Evolutionary conservation across 2,888 invertebrate species (phyloP).

Genomic region (Catocala sponsa): DNA sequence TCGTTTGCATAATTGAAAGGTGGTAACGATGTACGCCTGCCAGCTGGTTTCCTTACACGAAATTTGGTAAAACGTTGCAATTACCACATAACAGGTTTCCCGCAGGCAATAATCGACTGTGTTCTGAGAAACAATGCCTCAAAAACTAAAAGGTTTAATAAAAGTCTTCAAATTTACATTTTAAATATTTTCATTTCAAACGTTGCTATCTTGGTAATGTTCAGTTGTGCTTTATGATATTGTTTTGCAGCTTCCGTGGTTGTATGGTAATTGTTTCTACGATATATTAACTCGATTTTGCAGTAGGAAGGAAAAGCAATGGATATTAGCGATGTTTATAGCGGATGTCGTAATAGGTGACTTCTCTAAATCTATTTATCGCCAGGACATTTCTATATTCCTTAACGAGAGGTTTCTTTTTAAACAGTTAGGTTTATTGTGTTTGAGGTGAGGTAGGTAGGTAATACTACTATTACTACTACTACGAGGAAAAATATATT

Average conservation of each 20-base stretch:
- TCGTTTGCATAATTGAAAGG: constrained; percentile 24
- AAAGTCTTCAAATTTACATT: neutral
- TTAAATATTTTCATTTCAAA: constrained; percentile 2
- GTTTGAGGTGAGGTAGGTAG: too few species aligned
- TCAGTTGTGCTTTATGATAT: constrained; percentile 7
- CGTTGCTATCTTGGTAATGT: neutral
- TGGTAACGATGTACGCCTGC: constrained; percentile 40
- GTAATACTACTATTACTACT: too few species aligned
- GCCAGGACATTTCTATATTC: too few species aligned
- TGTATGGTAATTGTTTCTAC: constrained; percentile 25
- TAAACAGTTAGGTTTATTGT: too few species aligned
- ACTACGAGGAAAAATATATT: too few species aligned
- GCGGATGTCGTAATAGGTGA: too few species aligned
- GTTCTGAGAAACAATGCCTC: constrained; percentile 11
- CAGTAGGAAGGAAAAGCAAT: constrained; percentile 12
- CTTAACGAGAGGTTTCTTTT: too few species aligned
- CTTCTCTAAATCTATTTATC: too few species aligned
- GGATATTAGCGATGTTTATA: constrained; percentile 5
- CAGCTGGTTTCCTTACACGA: constrained; percentile 38
- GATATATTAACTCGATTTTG: constrained; percentile 16
- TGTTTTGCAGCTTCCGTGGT: constrained; percentile 2
- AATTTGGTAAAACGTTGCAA: constrained; percentile 35
- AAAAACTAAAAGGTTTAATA: neutral
- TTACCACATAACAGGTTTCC: constrained; percentile 41
- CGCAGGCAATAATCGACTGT: constrained; percentile 6